A percentile compares a stretch with the other conserved stretches of the same genome.
Evolutionary conservation across 2,888 invertebrate species (phyloP).

Genomic region (Leptodirus hochenwartii): DNA sequence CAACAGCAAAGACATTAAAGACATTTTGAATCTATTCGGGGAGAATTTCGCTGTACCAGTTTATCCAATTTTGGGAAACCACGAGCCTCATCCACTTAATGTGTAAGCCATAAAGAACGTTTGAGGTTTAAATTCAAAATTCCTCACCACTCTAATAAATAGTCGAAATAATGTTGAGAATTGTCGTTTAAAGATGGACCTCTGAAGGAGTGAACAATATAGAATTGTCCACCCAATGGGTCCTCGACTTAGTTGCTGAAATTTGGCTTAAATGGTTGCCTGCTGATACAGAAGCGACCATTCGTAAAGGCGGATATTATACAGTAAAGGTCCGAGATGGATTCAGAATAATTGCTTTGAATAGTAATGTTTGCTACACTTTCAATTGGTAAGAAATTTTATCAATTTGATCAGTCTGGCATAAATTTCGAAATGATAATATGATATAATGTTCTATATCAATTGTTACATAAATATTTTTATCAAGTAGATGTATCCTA

Average conservation of each 20-base stretch:
- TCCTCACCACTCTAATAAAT: not conserved
- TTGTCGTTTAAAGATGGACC: constrained; percentile 17
- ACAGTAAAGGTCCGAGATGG: constrained; percentile 46
- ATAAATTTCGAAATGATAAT: no score
- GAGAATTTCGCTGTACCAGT: constrained; percentile 22
- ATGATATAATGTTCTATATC: no score
- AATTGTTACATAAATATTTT: no score
- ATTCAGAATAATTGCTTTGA: constrained; percentile 56
- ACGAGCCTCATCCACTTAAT: constrained; percentile 58
- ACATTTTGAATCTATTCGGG: constrained; percentile 15
- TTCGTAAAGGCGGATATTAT: constrained; percentile 60
- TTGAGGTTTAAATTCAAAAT: not conserved
- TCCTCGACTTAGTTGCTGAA: constrained; percentile 53
- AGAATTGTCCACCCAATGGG: constrained; percentile 43
- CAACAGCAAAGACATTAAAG: constrained; percentile 38
- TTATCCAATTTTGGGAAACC: constrained; percentile 47
- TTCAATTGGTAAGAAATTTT: constrained; percentile 42
- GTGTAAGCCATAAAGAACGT: constrained; percentile 38
- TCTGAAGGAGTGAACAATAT: constrained; percentile 13
- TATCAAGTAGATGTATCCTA: no score
- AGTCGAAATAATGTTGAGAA: not conserved
- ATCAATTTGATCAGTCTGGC: constrained; percentile 6
- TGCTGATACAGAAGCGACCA: constrained; percentile 35
- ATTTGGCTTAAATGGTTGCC: constrained; percentile 54
- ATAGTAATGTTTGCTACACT: constrained; percentile 62